Evolutionary conservation across 2,888 invertebrate species (phyloP), one percentile per base, ranked within the genome.

Genomic region (Phyllotreta striolata): DNA sequence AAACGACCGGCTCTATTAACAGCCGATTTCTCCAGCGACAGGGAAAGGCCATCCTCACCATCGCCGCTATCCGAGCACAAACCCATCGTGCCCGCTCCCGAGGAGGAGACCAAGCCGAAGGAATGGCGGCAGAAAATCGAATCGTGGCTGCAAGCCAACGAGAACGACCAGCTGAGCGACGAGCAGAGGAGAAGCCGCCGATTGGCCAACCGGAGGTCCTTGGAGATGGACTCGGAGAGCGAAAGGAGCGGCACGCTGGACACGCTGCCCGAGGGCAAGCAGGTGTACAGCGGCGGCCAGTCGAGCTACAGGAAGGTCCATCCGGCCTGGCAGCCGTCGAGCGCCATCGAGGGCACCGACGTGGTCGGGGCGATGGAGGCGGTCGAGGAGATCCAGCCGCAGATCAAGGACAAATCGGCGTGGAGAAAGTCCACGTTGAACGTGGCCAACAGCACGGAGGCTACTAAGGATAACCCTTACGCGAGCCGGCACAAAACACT

Each of bases 81-180:
- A 74, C 84, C 85, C 6, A 80, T 84, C 55, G 80, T 85, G 75
- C 73, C 83, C 68, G 72, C 88, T 84, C 82, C 87, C 84, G 70
- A 86, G 85, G 83, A 87, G 79, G 83, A 82, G 70, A 64, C 77
- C 2, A 79, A 76, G 71, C 79, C 81, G 72, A 91, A 91, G 82
- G 93, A 93, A 77, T 93, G 93, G 93, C 85, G 91, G 54, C 92
- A 93, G 79, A 94, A 95, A 80, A 95, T 95, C 76, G 94, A 95
- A 81, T 92, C 92, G 5, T 95, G 95, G 95, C 83, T 95, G 67
- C 89, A 93, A 71, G 92, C 93, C 63, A 93, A 92, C 83, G 93
- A 93, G 78, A 92, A 89, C 77, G 93, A 92, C 79, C 87, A 88
- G 74, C 86, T 88, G 70, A 89, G 86, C 68, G 90, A 90, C 71